Evolutionary conservation across 2,113 vertebrate genomes (phyloP).

Genomic region (Percopsis transmontana): DNA sequence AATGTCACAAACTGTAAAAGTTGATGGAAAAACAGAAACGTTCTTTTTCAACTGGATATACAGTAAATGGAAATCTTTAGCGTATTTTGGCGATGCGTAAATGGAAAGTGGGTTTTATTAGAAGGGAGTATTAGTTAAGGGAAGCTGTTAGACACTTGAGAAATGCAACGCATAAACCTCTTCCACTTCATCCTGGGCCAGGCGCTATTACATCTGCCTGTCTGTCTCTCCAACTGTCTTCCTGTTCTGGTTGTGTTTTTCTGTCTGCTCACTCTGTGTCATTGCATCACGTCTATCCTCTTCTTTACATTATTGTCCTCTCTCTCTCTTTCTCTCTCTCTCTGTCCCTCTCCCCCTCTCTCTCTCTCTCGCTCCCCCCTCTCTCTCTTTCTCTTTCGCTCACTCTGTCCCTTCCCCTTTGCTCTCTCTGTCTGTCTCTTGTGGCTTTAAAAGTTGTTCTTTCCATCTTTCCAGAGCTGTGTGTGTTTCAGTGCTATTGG

Average conservation of each 20-base stretch:
- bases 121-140: background rate
- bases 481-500: slow-evolving; percentile 49
- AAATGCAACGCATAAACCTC: background rate
- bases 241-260: background rate
- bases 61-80: slow-evolving; percentile 16
- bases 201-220: slow-evolving; percentile 1
- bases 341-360: background rate
- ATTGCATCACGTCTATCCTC: background rate
- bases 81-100: slow-evolving; percentile 29
- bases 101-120: slow-evolving; percentile 35
- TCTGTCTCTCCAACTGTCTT: slow-evolving; percentile 25
- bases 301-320: background rate
- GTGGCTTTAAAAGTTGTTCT: background rate
- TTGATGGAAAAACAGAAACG: slow-evolving; percentile 27
- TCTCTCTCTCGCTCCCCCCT: background rate
- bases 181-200: background rate
- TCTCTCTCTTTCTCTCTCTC: background rate
- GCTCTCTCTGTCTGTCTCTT: background rate
- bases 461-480: slow-evolving; percentile 51
- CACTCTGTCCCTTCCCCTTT: background rate
- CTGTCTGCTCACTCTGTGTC: background rate
- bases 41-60: slow-evolving; percentile 19
- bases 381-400: background rate
- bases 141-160: slow-evolving; percentile 8
- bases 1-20: no score